A percentile compares a stretch with the other conserved stretches of the same genome.
Conservation (phyloP, 2,888 invertebrate genomes). For the Griposia aprilina region DNA sequence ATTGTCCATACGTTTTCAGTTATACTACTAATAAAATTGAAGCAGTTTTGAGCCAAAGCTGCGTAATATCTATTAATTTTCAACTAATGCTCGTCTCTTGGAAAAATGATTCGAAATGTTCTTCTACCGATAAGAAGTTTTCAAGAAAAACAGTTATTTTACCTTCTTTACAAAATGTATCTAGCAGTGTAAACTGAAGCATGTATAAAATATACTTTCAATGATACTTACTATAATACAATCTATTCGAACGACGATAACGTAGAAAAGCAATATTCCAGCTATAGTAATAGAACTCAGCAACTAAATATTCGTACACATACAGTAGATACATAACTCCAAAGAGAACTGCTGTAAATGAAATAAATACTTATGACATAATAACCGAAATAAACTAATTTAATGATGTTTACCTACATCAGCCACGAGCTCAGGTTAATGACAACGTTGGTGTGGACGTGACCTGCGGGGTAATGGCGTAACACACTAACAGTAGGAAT, state of each 20-base stretch:
- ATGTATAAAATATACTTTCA: too few species aligned
- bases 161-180: not conserved
- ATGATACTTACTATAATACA: not conserved
- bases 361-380: too few species aligned
- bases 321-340: too few species aligned
- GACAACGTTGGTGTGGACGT: constrained; percentile 17
- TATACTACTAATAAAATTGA: not conserved
- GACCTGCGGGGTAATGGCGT: not conserved
- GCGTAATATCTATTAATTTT: not conserved
- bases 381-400: constrained; percentile 36
- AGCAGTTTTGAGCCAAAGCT: not conserved
- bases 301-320: not conserved
- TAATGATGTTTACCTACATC: constrained; percentile 36
- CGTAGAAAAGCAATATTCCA: not conserved
- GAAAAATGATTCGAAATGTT: not conserved
- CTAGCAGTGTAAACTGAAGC: not conserved
- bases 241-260: not conserved
- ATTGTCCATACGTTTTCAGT: too few species aligned
- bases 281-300: not conserved
- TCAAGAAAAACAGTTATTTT: not conserved
- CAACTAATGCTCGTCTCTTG: not conserved
- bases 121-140: not conserved
- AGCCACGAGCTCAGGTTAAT: constrained; percentile 14
- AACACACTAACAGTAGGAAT: too few species aligned
- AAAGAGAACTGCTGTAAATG: too few species aligned